Percentiles rank a stretch among this genome's conserved stretches.
These are phyloP conservation scores for Hirtodrosophila trivittata DNA, from an alignment of 2,888 invertebrate genomes.

Conservation along the genomic window DNA sequence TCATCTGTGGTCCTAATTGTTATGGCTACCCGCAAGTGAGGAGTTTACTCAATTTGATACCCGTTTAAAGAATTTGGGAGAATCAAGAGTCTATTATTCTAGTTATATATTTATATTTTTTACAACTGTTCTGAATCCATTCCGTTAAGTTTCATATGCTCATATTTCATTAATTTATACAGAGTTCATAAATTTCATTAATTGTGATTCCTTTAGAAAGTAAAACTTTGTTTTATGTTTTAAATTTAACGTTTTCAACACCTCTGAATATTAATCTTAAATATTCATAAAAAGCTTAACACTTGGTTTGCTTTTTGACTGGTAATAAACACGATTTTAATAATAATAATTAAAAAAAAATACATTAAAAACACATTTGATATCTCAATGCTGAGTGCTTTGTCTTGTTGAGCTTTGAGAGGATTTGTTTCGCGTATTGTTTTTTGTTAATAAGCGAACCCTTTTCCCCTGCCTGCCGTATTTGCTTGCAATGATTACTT, in stretches of 20 bases:
- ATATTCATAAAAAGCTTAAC: background rate
- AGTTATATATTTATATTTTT: background rate
- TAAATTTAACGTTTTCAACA: too few species aligned
- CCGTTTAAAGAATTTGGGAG: constrained; percentile 4
- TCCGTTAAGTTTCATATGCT: too few species aligned
- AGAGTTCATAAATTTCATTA: too few species aligned
- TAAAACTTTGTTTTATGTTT: too few species aligned
- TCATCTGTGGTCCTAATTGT: constrained; percentile 79
- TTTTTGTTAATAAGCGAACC: constrained; percentile 20
- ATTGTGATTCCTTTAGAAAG: too few species aligned
- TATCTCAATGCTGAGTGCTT: constrained; percentile 21
- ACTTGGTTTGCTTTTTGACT: background rate
- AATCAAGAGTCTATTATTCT: background rate
- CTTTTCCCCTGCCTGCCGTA: background rate
- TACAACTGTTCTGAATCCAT: too few species aligned
- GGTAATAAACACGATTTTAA: constrained; percentile 39
- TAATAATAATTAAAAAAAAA: constrained; percentile 7
- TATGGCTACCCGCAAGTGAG: constrained; percentile 45
- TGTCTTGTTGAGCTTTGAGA: constrained; percentile 13
- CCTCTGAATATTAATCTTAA: too few species aligned
- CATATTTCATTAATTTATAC: too few species aligned
- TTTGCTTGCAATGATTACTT: constrained; percentile 8
- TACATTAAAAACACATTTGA: constrained; percentile 11
- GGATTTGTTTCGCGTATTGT: background rate
- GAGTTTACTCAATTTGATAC: constrained; percentile 18